These are phyloP conservation scores for Dioctria rufipes DNA, from an alignment of 2,888 invertebrate species.

Conservation along the genomic window DNA sequence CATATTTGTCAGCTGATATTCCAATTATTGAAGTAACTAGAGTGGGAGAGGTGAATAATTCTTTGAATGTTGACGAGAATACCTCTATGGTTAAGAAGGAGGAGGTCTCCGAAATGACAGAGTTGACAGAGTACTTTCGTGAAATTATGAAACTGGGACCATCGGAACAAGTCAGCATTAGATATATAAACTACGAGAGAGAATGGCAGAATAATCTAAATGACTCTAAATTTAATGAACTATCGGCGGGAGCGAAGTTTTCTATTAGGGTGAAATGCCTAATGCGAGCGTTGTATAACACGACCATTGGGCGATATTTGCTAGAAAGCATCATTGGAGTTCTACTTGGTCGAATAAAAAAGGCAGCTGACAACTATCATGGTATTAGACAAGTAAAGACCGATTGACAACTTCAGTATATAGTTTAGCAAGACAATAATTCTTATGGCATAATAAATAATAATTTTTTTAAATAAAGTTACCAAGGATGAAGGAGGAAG, in stretches of 20 bases:
- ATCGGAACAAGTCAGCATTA: slow-evolving; percentile 13
- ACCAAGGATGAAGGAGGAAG: too few relatives aligned
- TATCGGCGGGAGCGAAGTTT: background rate
- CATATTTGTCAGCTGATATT: slow-evolving; percentile 43
- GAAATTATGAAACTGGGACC: background rate
- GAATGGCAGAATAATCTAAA: slow-evolving; percentile 54
- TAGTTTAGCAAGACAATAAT: background rate
- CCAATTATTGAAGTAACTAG: slow-evolving; percentile 36
- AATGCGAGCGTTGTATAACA: background rate
- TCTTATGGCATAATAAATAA: background rate
- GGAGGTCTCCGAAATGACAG: background rate
- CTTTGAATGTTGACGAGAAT: background rate
- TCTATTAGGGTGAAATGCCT: background rate
- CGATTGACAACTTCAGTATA: background rate
- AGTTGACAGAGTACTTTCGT: background rate
- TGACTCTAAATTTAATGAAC: slow-evolving; percentile 54
- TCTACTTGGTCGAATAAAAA: background rate
- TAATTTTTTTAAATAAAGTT: too few relatives aligned
- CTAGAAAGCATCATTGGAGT: slow-evolving; percentile 9
- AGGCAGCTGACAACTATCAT: background rate
- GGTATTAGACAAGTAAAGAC: background rate
- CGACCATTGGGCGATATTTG: slow-evolving; percentile 12
- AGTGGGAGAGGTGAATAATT: background rate
- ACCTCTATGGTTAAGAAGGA: background rate
- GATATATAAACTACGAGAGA: slow-evolving; percentile 49